Percentiles rank a stretch among this genome's conserved stretches.
These are phyloP conservation scores for Trichomycterus rosablanca DNA, from an alignment of 2,113 vertebrate genomes.

Conservation along the genomic window DNA sequence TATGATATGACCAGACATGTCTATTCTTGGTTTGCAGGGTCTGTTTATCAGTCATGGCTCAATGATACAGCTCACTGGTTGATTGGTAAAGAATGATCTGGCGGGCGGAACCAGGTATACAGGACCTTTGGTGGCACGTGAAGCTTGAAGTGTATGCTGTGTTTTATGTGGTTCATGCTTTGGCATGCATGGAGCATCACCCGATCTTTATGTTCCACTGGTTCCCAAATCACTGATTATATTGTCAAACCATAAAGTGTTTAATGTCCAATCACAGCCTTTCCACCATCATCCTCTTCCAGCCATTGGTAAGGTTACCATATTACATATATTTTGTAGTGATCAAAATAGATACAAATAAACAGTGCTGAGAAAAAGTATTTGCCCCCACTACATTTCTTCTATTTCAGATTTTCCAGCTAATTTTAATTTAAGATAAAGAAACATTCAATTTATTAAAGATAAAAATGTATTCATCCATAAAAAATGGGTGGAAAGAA, in stretches of 20 bases:
- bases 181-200: too few species aligned
- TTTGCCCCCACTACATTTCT: too few species aligned
- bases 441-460: too few species aligned
- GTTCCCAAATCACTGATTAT: neutral
- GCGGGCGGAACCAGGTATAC: neutral
- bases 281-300: neutral
- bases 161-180: too few species aligned
- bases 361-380: too few species aligned
- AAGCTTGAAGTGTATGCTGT: neutral
- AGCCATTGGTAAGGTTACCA: neutral
- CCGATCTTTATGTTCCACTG: neutral
- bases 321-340: too few species aligned
- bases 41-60: conserved; percentile 2
- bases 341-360: too few species aligned
- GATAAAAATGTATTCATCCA: too few species aligned
- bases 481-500: too few species aligned
- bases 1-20: conserved; percentile 14
- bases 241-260: neutral
- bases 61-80: conserved; percentile 1
- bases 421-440: too few species aligned
- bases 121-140: neutral
- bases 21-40: conserved; percentile 8
- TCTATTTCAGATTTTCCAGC: too few species aligned
- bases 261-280: neutral
- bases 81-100: conserved; percentile 11